Conservation (phyloP, 2,888 invertebrate species). For the Eumacrocentrus americanus region DNA sequence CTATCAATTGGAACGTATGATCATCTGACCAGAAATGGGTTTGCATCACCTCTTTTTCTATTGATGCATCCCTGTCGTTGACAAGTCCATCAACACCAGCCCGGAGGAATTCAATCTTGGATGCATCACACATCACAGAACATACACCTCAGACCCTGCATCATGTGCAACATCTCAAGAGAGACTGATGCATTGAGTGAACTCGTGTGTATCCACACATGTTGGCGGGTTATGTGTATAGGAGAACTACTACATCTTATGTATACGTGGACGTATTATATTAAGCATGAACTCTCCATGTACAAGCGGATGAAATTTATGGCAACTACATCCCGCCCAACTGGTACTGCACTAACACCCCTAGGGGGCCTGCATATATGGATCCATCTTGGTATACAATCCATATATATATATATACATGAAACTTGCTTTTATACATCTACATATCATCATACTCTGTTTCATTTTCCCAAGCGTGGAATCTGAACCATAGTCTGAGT, state of each 20-base stretch:
- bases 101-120: background rate
- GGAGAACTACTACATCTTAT: constrained; percentile 22
- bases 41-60: too few relatives aligned
- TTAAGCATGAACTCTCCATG: constrained; percentile 21
- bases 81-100: background rate
- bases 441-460: background rate
- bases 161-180: background rate
- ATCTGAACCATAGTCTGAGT: background rate
- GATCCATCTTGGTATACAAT: background rate
- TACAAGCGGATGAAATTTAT: constrained; percentile 24
- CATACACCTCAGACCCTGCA: background rate
- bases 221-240: background rate
- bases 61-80: background rate
- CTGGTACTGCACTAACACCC: background rate
- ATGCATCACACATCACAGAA: background rate
- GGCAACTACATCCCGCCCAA: constrained; percentile 20
- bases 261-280: constrained; percentile 23
- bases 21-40: too few relatives aligned
- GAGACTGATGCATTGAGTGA: background rate
- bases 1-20: background rate
- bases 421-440: background rate
- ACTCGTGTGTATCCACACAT: background rate
- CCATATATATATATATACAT: background rate
- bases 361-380: background rate
- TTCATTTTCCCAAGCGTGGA: background rate